phyloP scores from a whole-genome alignment of 2,113 vertebrate species.

The Camelus bactrianus region DNA sequence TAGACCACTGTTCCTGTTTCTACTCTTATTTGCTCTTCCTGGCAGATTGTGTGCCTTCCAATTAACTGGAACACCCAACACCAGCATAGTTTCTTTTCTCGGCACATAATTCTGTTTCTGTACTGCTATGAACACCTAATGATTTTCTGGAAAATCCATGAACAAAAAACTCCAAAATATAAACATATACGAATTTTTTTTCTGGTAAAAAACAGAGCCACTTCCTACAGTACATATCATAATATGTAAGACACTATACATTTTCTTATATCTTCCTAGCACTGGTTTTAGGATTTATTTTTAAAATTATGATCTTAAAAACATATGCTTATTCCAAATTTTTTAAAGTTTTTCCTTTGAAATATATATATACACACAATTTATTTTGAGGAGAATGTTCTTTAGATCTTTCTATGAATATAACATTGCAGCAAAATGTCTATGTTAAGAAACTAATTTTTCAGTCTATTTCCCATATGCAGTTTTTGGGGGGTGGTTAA shows the following conservation, averaged over 20 bases:
- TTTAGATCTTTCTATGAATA: conserved; percentile 27
- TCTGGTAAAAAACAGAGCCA: background rate
- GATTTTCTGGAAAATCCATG: background rate
- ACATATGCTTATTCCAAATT: background rate
- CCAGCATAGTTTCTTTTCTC: background rate
- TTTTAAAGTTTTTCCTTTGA: background rate
- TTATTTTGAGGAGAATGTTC: background rate
- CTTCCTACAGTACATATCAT: background rate
- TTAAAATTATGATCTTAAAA: background rate
- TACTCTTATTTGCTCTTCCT: background rate
- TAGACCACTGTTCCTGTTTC: background rate
- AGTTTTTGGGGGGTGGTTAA: conserved; percentile 74
- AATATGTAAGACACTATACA: background rate
- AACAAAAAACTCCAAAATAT: background rate
- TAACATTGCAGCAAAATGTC: conserved; percentile 66
- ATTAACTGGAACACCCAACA: background rate
- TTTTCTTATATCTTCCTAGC: background rate
- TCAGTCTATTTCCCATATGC: conserved; percentile 84
- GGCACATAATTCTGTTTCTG: background rate
- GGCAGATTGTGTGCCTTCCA: background rate
- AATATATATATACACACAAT: background rate
- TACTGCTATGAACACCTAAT: background rate
- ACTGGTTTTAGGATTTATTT: background rate
- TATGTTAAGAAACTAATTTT: conserved; percentile 86
- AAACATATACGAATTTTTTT: background rate